A percentile compares a stretch with the other conserved stretches of the same genome.
Conservation (phyloP, 2,797 vertebrate species). For the Lacerta viridis region DNA sequence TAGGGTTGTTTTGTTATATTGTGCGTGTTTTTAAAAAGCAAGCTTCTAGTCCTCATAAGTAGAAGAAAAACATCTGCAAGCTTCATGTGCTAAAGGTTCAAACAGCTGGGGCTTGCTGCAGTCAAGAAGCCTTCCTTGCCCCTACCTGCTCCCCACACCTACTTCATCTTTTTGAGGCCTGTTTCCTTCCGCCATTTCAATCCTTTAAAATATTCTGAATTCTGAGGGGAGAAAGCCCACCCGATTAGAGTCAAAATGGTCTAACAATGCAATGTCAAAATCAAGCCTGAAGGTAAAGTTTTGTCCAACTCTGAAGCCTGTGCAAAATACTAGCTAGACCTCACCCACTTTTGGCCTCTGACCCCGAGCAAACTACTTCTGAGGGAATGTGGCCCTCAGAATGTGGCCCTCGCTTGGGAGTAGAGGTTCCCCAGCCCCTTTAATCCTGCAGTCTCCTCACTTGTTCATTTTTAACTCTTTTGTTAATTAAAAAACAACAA, state of each 20-base stretch:
- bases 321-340: not conserved
- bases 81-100: not conserved
- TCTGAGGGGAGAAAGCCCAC: not conserved
- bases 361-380: not conserved
- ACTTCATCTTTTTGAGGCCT: not conserved
- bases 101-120: not conserved
- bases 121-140: not conserved
- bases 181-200: not conserved
- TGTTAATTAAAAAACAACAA: not conserved
- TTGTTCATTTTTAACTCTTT: not conserved
- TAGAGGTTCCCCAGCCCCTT: too few species aligned
- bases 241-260: not conserved
- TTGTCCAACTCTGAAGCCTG: too few species aligned
- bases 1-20: not conserved
- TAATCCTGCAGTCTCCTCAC: not conserved
- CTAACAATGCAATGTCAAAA: not conserved
- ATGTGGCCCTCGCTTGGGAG: not conserved
- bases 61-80: not conserved
- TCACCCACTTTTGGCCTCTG: not conserved
- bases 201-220: not conserved
- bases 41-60: not conserved
- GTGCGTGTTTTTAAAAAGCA: not conserved
- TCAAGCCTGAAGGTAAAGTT: not conserved
- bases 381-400: not conserved
- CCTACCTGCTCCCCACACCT: too few species aligned